Base-by-base conservation (phyloP, 2,888 invertebrate species). In the Aporophyla lueneburgensis region DNA sequence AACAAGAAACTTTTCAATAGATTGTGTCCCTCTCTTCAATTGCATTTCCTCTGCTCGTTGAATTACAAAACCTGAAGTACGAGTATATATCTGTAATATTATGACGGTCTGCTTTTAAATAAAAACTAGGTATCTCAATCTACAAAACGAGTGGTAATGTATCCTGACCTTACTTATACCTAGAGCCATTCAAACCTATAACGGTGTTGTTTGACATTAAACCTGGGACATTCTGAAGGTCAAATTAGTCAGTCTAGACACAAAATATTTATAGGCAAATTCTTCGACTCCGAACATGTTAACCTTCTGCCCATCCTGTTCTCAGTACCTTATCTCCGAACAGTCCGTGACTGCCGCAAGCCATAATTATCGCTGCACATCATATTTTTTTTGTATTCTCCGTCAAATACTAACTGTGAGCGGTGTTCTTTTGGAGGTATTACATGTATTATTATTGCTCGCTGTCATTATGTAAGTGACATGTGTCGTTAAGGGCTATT, bases 381-480 rank as follows among this genome's bases (percentile, higher is more conserved):
- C 76, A 71, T 80, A 84, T 71, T 80, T 85, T 87, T 87, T 85
- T 80, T 71, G 68, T 77, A 72, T 83, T 78, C 62, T 56, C 72
- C 82, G 78, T 88, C 87, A 87, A 87, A 87, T 65, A 79, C 72
- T 56, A 76, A 86, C 56, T 78, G 69, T 76, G 59, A 66, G 73
- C 68, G 75, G 87, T 82, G 71, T 77, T 82, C 49, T 67, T 43
- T 76, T 65, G 56, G 58, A 62, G 54, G 43, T 61, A 73, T 80
- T 70, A 81, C 71, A 67, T 43, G 68, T 81, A 80, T 81, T 78
- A 88, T 88, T 88, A 86, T 10, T 49, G 75, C 54, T 65, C 76
- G 59, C 54, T 65, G 61, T 83, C 61, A 72, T 81, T 77, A 86
- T 40, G 12, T 12, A n/a, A 24, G 79, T 78, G 80, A 86, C 81